Evolutionary conservation across 2,797 vertebrate species (phyloP), one percentile per base, ranked within the genome.

Genomic region (Echeneis naucrates): DNA sequence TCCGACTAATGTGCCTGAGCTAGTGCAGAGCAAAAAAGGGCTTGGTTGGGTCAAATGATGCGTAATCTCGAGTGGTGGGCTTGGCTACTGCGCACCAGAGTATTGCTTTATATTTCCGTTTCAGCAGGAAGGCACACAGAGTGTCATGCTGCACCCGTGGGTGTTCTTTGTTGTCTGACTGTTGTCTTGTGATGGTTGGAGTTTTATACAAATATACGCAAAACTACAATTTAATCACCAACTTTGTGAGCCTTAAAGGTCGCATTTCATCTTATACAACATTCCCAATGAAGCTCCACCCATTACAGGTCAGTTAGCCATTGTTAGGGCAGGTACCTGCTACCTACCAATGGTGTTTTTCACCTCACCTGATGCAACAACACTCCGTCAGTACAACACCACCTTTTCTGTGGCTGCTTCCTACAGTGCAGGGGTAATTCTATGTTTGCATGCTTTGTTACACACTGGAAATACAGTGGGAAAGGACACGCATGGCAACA

Each of bases 71-170:
- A 85, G 66, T 65, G 74, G 69, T 69, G 30, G 60, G 83, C 54
- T 55, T 47, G 52, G 63, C 62, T 56, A 47, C 76, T 26, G 50
- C 61, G 62, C 56, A 35, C 45, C 58, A 33, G 55, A 55, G 19
- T 54, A 57, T 63, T 78, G 61, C 40, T 13, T 19, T 53, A 45
- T 56, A 68, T 69, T 47, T 81, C 58, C 53, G 66, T 80, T 72
- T 77, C 14, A 79, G 63, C 84, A 83, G 83, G 87, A 88, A 87
- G 85, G 74, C 78, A 86, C 83, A 88, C 83, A 87, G 82, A 82
- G 81, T 42, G 67, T 88, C 81, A 71, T 48, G 44, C 42, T 68
- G 65, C 54, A 72, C 27, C 62, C 66, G 27, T 83, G 65, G 59
- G 63, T 88, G 86, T 88, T 86, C 26, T 78, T 67, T 86, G 68